Conservation (phyloP, 2,113 vertebrate species). For the Panthera uncia region DNA sequence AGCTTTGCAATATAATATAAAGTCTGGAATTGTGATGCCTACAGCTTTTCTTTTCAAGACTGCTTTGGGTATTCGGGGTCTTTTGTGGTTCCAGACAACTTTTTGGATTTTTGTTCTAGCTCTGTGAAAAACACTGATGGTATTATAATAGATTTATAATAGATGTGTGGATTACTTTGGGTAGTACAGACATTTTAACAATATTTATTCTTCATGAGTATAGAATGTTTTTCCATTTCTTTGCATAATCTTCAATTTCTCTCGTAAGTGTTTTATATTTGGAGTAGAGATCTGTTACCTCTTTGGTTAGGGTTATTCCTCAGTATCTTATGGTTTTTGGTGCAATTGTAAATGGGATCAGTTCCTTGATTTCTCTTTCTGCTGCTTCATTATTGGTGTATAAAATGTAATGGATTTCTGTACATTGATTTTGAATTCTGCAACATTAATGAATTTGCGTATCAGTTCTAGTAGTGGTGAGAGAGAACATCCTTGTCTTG, state of each 20-base stretch:
- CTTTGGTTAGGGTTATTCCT: no score
- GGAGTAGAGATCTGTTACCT: not conserved
- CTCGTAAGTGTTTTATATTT: not conserved
- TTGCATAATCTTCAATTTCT: not conserved
- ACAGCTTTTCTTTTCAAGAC: not conserved
- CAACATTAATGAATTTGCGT: no score
- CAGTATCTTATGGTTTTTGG: no score
- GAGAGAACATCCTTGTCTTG: no score
- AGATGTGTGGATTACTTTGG: not conserved
- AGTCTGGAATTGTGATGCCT: not conserved
- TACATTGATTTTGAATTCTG: no score
- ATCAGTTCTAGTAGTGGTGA: no score
- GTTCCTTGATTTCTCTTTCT: no score
- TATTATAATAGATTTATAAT: not conserved
- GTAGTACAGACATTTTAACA: not conserved
- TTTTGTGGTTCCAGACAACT: not conserved
- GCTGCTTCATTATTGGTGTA: no score
- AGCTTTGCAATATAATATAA: not conserved
- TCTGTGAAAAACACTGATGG: not conserved
- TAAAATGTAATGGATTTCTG: no score
- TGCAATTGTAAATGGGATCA: no score
- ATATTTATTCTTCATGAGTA: not conserved
- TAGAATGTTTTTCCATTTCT: not conserved
- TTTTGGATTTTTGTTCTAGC: not conserved
- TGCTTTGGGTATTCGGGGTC: not conserved